Evolutionary conservation across 30 jellyfish, hydroid and myxozoan genomes (phyloP).

Genomic region (Turritopsis rubra): DNA sequence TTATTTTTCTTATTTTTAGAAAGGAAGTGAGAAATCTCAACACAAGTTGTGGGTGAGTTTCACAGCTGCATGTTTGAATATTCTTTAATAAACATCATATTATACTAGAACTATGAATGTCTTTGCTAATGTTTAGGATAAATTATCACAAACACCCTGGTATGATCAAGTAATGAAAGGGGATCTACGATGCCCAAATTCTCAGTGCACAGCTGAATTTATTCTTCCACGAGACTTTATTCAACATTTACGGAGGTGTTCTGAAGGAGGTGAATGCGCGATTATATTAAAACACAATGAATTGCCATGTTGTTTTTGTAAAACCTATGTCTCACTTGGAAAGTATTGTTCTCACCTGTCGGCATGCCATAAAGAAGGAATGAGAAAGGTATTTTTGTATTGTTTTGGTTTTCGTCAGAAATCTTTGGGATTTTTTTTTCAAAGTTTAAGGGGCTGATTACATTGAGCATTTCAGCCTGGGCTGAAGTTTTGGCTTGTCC

Average conservation of each 20-base stretch:
- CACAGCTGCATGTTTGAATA: not conserved
- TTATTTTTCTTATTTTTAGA: not conserved
- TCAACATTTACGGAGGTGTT: conserved; percentile 28
- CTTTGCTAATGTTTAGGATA: not conserved
- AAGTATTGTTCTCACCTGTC: conserved; percentile 18
- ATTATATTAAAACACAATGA: conserved; percentile 3
- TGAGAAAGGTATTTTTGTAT: conserved; percentile 1
- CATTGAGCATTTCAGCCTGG: too few species aligned
- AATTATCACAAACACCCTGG: conserved; percentile 20
- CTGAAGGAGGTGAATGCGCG: conserved; percentile 17
- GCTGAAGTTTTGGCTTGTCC: too few species aligned
- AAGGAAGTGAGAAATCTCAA: not conserved
- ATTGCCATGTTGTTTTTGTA: conserved; percentile 25
- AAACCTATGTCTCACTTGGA: conserved; percentile 16
- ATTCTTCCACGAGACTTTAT: conserved; percentile 19
- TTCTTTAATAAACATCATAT: not conserved
- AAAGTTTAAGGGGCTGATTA: too few species aligned
- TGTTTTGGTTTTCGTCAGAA: not conserved
- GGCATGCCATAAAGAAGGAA: conserved; percentile 9
- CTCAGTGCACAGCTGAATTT: conserved; percentile 28
- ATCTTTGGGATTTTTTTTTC: too few species aligned
- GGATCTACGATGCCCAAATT: conserved; percentile 31
- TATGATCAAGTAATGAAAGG: conserved; percentile 28
- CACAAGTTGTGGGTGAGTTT: conserved; percentile 5
- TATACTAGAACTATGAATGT: not conserved